These are phyloP conservation scores for Alfaro cultratus DNA, from an alignment of 2,797 vertebrate species.

Conservation along the genomic window DNA sequence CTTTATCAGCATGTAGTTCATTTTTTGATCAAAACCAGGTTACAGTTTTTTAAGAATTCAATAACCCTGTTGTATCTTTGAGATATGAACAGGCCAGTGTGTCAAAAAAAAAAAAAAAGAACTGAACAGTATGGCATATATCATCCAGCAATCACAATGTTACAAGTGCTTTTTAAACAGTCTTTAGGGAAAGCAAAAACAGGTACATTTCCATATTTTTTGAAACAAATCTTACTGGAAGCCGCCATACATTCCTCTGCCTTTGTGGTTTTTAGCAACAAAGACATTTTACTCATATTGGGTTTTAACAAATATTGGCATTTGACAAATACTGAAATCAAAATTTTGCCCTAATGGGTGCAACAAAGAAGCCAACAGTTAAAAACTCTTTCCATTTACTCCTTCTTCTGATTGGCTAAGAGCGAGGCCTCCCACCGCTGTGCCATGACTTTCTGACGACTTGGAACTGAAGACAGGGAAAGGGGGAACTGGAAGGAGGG, in stretches of 20 bases:
- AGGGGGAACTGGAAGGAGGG: constrained; percentile 69
- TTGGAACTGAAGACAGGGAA: constrained; percentile 59
- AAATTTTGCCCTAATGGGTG: constrained; percentile 6
- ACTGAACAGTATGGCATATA: background rate
- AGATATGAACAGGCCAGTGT: background rate
- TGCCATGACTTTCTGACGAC: constrained; percentile 74
- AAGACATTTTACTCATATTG: background rate
- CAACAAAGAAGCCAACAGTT: constrained; percentile 23
- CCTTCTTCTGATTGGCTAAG: constrained; percentile 72
- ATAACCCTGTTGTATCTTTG: background rate
- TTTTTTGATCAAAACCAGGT: background rate
- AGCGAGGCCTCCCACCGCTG: constrained; percentile 76
- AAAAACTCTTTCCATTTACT: constrained; percentile 33
- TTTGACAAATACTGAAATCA: constrained; percentile 1
- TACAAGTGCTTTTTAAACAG: constrained; percentile 11
- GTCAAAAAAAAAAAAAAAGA: background rate
- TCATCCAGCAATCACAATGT: constrained; percentile 11
- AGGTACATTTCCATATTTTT: background rate
- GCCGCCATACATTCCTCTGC: background rate
- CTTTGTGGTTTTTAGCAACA: background rate
- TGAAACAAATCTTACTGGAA: background rate
- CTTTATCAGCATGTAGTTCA: background rate
- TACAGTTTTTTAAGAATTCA: background rate
- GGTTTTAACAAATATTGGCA: background rate
- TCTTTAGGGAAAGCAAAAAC: constrained; percentile 7